Conservation (phyloP, 2,888 invertebrate species). For the Mimachlamys varia region DNA sequence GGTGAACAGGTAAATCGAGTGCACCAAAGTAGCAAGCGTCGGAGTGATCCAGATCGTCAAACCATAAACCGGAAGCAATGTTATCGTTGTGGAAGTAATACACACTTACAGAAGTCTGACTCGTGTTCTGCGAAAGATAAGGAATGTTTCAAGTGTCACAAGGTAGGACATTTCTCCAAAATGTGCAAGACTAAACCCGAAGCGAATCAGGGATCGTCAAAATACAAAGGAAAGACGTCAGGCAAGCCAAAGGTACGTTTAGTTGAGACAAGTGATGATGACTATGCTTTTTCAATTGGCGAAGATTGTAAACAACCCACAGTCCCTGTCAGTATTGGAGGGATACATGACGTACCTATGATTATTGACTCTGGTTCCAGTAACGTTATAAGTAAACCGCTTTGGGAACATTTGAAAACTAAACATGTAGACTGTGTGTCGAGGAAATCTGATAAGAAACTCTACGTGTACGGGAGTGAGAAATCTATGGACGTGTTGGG, state of each 20-base stretch:
- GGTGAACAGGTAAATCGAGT: not conserved
- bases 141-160: not conserved
- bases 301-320: not conserved
- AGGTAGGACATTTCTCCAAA: not conserved
- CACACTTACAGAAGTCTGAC: not conserved
- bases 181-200: not conserved
- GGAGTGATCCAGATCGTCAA: not conserved
- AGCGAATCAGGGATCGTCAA: not conserved
- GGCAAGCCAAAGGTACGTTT: not conserved
- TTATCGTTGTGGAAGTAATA: not conserved
- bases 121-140: not conserved
- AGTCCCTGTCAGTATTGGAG: not conserved
- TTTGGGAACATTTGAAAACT: constrained; percentile 38
- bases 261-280: not conserved
- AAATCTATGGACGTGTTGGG: constrained; percentile 28
- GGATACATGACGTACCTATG: not conserved
- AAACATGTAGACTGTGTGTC: constrained; percentile 28
- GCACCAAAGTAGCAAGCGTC: no score
- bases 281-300: not conserved
- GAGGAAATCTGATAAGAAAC: not conserved
- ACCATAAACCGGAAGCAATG: not conserved
- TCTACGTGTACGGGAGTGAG: constrained; percentile 38
- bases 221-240: not conserved
- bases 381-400: not conserved
- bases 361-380: not conserved